Evolutionary conservation across 1,140 invertebrate genomes (phyloP).

Genomic region (Uloborus diversus): DNA sequence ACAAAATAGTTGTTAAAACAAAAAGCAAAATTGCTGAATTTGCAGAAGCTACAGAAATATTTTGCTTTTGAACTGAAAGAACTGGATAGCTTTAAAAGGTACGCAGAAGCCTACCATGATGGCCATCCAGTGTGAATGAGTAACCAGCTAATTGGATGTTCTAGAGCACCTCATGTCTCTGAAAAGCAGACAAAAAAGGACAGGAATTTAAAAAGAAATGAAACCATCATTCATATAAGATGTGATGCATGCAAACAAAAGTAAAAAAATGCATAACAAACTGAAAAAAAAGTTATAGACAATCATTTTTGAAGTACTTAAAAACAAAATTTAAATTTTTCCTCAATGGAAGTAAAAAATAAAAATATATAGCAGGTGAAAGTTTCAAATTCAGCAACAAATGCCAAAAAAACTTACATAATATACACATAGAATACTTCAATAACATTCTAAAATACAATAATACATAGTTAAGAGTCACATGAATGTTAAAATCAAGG

Average conservation of each 20-base stretch:
- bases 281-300: neutral
- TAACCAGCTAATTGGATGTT: neutral
- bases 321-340: neutral
- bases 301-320: neutral
- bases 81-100: conserved; percentile 23
- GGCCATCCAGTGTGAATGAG: conserved; percentile 7
- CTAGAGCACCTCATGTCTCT: conserved; percentile 14
- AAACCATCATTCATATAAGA: neutral
- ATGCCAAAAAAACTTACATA: too few relatives aligned
- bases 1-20: neutral
- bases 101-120: conserved; percentile 33
- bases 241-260: neutral
- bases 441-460: too few relatives aligned
- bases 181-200: conserved; percentile 8
- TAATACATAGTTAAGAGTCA: too few relatives aligned
- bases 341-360: neutral
- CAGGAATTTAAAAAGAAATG: neutral
- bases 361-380: neutral
- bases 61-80: neutral
- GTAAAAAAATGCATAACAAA: neutral
- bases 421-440: too few relatives aligned
- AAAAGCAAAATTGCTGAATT: neutral
- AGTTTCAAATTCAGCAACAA: too few relatives aligned
- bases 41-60: neutral
- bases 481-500: too few relatives aligned